Evolutionary conservation across 2,113 vertebrate species (phyloP).

Genomic region (Tympanuchus pallidicinctus): DNA sequence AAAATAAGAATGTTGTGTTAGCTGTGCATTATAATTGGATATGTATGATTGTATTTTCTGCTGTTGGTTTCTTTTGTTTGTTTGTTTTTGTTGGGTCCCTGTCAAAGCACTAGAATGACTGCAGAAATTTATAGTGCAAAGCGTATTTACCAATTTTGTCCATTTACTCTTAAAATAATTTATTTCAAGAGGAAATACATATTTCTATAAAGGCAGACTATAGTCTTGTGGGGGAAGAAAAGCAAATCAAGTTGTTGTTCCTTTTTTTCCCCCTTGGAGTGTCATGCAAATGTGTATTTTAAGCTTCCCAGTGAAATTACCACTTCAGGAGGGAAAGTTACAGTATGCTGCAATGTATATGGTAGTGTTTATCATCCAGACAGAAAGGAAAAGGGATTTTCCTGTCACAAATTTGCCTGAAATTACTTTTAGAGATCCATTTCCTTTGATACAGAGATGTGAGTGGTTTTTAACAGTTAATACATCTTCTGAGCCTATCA

Average conservation of each 20-base stretch:
- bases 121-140: neutral
- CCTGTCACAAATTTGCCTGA: neutral
- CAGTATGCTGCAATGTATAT: neutral
- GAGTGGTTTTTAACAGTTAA: neutral
- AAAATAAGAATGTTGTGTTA: neutral
- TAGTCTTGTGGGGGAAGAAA: neutral
- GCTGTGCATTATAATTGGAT: neutral
- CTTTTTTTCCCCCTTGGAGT: neutral
- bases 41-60: too few relatives aligned
- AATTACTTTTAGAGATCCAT: neutral
- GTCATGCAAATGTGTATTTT: neutral
- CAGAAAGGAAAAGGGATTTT: neutral
- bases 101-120: neutral
- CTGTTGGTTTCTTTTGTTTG: too few relatives aligned
- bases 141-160: neutral
- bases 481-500: neutral
- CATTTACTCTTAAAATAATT: neutral
- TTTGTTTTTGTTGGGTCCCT: too few relatives aligned
- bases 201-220: neutral
- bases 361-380: too few relatives aligned
- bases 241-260: neutral
- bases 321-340: neutral
- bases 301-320: neutral
- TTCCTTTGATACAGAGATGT: neutral
- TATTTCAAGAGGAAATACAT: neutral